Percentiles rank a stretch among this genome's conserved stretches.
These are phyloP conservation scores for Phenganax stokvisi DNA, from an alignment of 92 coral and sea anemone species.

Conservation along the genomic window DNA sequence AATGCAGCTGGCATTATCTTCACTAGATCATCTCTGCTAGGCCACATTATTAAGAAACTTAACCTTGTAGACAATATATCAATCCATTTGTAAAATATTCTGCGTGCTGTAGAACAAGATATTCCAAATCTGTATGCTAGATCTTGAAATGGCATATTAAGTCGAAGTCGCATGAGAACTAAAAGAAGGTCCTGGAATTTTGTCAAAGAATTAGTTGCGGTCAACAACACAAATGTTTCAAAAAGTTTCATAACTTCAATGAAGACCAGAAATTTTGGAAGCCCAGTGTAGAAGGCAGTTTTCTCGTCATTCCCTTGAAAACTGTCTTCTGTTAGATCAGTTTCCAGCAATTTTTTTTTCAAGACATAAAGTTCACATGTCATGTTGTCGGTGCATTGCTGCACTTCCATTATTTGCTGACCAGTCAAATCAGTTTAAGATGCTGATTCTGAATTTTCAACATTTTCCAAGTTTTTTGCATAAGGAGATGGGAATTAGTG, in stretches of 20 bases:
- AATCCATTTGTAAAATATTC: constrained; percentile 17
- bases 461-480: too few species aligned
- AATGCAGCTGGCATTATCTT: constrained; percentile 32
- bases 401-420: constrained; percentile 35
- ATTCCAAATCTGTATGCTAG: constrained; percentile 30
- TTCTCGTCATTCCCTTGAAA: constrained; percentile 49
- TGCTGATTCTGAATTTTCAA: constrained; percentile 32
- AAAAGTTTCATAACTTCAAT: constrained; percentile 17
- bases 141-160: constrained; percentile 14
- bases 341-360: constrained; percentile 40
- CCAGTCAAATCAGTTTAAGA: constrained; percentile 39
- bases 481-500: too few species aligned
- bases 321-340: constrained; percentile 39
- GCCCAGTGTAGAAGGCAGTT: constrained; percentile 50
- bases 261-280: constrained; percentile 34
- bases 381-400: constrained; percentile 26
- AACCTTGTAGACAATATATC: constrained; percentile 1
- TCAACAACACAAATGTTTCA: constrained; percentile 11
- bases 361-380: constrained; percentile 40
- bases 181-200: constrained; percentile 24
- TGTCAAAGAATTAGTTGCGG: neutral
- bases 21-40: constrained; percentile 12
- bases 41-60: constrained; percentile 14
- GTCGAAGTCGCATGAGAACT: constrained; percentile 13
- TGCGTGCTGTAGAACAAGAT: constrained; percentile 16